phyloP scores from a whole-genome alignment of 1,140 invertebrate species.

The Pentalonia nigronervosa region DNA sequence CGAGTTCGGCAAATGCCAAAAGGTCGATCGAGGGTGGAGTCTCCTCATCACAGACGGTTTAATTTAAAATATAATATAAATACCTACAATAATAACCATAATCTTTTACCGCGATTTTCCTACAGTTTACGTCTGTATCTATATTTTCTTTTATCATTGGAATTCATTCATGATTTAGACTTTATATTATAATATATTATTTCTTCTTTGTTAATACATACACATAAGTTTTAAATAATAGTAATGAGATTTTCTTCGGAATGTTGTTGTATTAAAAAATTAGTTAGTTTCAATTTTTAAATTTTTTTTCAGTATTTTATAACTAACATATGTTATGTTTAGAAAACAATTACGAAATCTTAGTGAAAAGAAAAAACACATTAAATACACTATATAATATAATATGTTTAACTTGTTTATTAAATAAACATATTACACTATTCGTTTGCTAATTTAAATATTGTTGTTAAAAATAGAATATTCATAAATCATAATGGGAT shows the following conservation, averaged over 20 bases:
- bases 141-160: neutral
- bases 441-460: conserved; percentile 7
- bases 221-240: neutral
- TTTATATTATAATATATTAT: neutral
- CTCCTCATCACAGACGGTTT: neutral
- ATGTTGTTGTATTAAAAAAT: neutral
- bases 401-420: too few species aligned
- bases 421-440: neutral
- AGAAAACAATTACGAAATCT: neutral
- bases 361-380: neutral
- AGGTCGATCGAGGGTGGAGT: conserved; percentile 25
- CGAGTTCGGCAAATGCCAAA: conserved; percentile 10
- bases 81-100: neutral
- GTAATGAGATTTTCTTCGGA: neutral
- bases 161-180: neutral
- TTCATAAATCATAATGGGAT: neutral
- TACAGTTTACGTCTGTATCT: neutral
- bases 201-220: neutral
- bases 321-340: neutral
- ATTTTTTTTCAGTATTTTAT: neutral
- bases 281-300: neutral
- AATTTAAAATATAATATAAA: conserved; percentile 20
- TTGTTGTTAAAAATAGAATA: neutral
- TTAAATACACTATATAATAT: too few species aligned
- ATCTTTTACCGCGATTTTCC: neutral